Evolutionary conservation across 2,888 invertebrate genomes (phyloP), one percentile per base, ranked within the genome.

Genomic region (Stenotaenia linearis): DNA sequence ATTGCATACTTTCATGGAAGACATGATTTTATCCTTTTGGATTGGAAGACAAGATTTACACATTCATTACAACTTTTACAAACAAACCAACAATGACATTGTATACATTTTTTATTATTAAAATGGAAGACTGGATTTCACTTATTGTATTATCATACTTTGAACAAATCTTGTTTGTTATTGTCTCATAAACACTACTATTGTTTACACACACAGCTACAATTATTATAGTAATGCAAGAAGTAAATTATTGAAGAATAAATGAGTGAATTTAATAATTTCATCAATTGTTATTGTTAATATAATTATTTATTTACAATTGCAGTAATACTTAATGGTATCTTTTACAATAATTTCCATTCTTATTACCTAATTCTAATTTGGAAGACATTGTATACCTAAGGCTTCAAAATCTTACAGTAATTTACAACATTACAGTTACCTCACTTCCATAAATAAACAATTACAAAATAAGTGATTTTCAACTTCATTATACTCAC

Each of bases 291-390:
- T 25, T 25, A 23, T 1, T 61, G 7, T 61, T 23, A 61, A 25
- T 23, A 56, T 61, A 25, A 61, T 25, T 61, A 25, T 61, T 61
- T 61, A 61, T 61, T 61, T 61, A 61, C 61, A 61, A 61, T 61
- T 61, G 61, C 15, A 61, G 15, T 61, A 61, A 61, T 61, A 61
- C 61, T 61, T 61, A 61, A 61, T 61, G 61, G 61, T 61, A 61
- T 25, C 45, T 61, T 61, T 61, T 25, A 61, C 25, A 56, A 25
- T 61, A 25, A 12, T 12, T 61, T 61, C 12, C 25, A 25, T 61
- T 61, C 25, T 61, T 7, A 5, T 28, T 28, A 23, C 25, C 9
- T 61, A 61, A 10, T 25, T 61, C 25, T 25, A 3, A n/a, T 56
- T 61, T 61, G 61, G 61, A 61, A 61, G 61, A 61, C 61, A 61